Percentiles rank a stretch among this genome's conserved stretches.
Conservation (phyloP, 2,888 invertebrate species). For the Hemithea aestivaria region DNA sequence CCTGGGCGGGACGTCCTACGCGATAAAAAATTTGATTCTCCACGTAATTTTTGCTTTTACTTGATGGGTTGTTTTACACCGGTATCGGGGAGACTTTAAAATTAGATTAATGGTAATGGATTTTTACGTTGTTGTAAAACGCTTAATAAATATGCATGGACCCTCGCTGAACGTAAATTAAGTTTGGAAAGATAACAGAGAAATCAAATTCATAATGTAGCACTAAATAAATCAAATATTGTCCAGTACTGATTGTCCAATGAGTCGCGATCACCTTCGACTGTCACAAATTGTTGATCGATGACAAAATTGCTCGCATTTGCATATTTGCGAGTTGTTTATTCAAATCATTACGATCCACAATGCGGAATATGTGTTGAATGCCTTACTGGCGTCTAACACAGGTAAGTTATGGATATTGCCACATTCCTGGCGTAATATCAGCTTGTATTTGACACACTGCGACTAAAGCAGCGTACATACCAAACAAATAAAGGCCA, state of each 20-base stretch:
- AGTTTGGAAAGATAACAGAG: no score
- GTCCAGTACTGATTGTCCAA: neutral
- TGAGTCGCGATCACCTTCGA: conserved; percentile 3
- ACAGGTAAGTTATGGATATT: conserved; percentile 15
- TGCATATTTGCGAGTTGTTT: conserved; percentile 4
- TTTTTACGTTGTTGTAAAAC: conserved; percentile 21
- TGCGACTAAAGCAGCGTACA: conserved; percentile 5
- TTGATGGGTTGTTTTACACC: conserved; percentile 41
- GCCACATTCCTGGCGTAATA: conserved; percentile 12
- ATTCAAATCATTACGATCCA: conserved; percentile 5
- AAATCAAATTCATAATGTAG: no score
- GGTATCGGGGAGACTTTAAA: conserved; percentile 22
- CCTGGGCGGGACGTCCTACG: conserved; percentile 37
- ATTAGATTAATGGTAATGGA: conserved; percentile 26
- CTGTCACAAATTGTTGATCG: conserved; percentile 3
- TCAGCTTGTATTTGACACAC: conserved; percentile 8
- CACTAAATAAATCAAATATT: neutral
- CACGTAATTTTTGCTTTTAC: conserved; percentile 42
- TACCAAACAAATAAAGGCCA: no score
- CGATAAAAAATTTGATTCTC: conserved; percentile 43
- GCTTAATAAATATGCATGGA: conserved; percentile 5
- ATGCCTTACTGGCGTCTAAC: conserved; percentile 15
- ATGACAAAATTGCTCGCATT: conserved; percentile 2
- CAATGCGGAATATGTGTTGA: conserved; percentile 17
- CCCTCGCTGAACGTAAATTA: no score